Evolutionary conservation across 2,888 invertebrate genomes (phyloP), one percentile per base, ranked within the genome.

Genomic region (Ischnura elegans): DNA sequence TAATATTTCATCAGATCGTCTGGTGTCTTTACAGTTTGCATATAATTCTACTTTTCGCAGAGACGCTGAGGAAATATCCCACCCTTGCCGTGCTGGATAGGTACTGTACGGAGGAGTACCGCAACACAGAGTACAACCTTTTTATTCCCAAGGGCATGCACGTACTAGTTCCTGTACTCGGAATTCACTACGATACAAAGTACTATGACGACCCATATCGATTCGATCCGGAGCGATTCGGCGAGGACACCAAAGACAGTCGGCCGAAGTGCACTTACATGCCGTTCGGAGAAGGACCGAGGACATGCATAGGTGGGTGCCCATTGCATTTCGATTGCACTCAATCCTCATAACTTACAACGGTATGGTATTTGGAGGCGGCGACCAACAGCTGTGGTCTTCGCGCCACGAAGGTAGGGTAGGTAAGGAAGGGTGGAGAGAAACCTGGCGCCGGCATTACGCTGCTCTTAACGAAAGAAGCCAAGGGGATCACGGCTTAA

Each of bases 171-270:
- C 96, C 96, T 0, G 94, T 96, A 0, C 94, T 95, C 45, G 96
- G 95, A 0, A 93, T 97, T 21, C 97, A 97, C 93, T 95, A 95
- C 55, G 96, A 97, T 95, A 95, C 96, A 0, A 95, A 96, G 16
- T 96, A 96, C 94, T 97, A 95, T 94, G 96, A 96, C 0, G 95
- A 97, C 29, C 97, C 97, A 0, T 95, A 96, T 0, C 96, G 95
- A 94, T 97, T 97, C 94, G 96, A 96, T 94, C 97, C 97, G 0
- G 96, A 96, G 94, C 95, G 97, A 87, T 97, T 97, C 94, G 95
- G 94, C 36, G 95, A 95, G 8, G 96, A 96, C 93, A 95, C 95
- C 25, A 96, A 96, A 94, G 95, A 94, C 8, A 94, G 94, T 1
- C 95, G 95, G 21, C 95, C 94, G 21, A 51, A 95, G 94, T 94